Evolutionary conservation across 2,888 invertebrate species (phyloP), one percentile per base, ranked within the genome.

Genomic region (Pristionchus arcanus): DNA sequence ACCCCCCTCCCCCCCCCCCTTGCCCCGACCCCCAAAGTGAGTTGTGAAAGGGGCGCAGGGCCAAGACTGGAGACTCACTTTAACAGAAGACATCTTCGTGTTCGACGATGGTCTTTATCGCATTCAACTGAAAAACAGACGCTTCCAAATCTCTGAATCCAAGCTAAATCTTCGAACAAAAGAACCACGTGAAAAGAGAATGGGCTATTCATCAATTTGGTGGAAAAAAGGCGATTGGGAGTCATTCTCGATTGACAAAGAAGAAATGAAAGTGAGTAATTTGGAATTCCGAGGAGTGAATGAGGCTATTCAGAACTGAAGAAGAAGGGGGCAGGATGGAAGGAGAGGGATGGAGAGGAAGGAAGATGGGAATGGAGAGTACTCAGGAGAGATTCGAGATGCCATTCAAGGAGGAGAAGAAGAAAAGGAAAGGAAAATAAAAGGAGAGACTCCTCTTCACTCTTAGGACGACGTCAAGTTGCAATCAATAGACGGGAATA

Each of bases 31-130:
- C 42, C 63, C 31, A 28, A 66, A 71, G 31, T 31, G 31, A 71
- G 68, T 71, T 71, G 68, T 71, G 68, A 63, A 63, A 63, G 25
- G 63, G 63, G 63, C 25, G 53, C 16, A 34, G n/a, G 42, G 53
- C 13, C 7, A 15, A 83, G 81, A 49, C n/a, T 53, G 37, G 83
- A n/a, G n/a, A 55, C 49, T 83, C 28, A 87, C 87, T 31, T 87
- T 92, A 83, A 93, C 93, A 81, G 93, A 93, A 59, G 93, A 93
- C 93, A 93, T 93, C 81, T 0, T 5, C 0, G 77, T 86, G 31
- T 9, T 53, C 31, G 34, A 31, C 28, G 53, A 21, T 55, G 31
- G 19, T 4, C 13, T 55, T 28, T 84, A 84, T 84, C 83, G 31
- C 53, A 55, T 84, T 84, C 31, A 84, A 31, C 83, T 55, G 49